Evolutionary conservation across 2,113 vertebrate genomes (phyloP).

Genomic region (Brienomyrus longianalis): DNA sequence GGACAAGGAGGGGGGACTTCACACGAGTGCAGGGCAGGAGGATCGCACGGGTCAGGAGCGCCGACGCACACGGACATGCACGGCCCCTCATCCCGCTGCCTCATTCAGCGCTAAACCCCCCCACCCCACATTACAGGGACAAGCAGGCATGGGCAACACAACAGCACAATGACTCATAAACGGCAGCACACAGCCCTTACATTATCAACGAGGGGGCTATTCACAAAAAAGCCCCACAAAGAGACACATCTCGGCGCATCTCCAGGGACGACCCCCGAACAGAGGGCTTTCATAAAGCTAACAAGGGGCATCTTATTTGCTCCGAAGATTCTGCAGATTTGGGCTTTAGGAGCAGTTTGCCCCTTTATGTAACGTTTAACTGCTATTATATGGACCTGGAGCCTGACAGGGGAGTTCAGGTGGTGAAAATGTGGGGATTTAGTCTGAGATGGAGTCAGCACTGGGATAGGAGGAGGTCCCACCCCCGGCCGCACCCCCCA

Average conservation of each 20-base stretch:
- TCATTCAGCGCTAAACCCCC: background rate
- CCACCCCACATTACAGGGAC: background rate
- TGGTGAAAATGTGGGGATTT: background rate
- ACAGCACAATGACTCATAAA: background rate
- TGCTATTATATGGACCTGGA: background rate
- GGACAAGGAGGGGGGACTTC: background rate
- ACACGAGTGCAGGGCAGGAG: background rate
- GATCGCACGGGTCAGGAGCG: background rate
- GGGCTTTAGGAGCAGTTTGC: background rate
- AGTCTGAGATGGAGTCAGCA: background rate
- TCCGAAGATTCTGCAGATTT: background rate
- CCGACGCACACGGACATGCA: background rate
- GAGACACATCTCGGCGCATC: background rate
- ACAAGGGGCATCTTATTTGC: background rate
- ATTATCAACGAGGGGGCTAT: background rate
- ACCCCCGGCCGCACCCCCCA: background rate
- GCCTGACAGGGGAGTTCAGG: background rate
- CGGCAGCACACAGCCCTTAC: background rate
- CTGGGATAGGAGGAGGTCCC: background rate
- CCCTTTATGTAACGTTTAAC: background rate
- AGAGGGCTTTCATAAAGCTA: background rate
- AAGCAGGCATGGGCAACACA: background rate
- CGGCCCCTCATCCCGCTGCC: background rate
- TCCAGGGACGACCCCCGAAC: background rate
- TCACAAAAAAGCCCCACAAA: background rate